Base-by-base conservation (phyloP, 2,797 vertebrate genomes). In the Coendou prehensilis region DNA sequence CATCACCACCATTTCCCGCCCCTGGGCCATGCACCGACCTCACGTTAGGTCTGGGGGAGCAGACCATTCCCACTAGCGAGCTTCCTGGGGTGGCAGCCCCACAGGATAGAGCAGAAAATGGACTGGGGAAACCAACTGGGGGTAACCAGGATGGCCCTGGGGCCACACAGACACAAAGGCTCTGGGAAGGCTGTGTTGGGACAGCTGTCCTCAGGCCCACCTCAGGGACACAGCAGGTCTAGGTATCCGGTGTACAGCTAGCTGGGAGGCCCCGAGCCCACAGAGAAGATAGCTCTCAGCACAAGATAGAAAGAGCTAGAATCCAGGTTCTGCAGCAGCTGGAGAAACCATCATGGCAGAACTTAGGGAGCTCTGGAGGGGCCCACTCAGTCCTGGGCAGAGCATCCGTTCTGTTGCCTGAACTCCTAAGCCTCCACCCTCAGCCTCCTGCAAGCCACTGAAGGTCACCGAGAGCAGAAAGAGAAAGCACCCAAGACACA, bases 261-360 rank as follows among this genome's bases (percentile, higher is more conserved):
- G 15, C 3, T 9, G 26, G 52, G 4, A 2, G 30, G 37, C 11
- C 9, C 23, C 30, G 14, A 20, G 17, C 9, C 52, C 47, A 56
- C 0, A 0, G 37, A 3, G 6, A 0, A 6, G 47, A 56, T 2
- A 9, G 37, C 8, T 4, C 41, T 83, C 1, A 47, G 47, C 10
- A 87, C n/a, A 82, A 20, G n/a, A 22, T 14, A 33, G 50, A 47
- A 75, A 1, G 17, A 91, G 22, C 18, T 57, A 9, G 9, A 37
- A 63, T 87, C 14, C 17, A 4, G 18, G 45, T 54, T 73, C 64
- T 28, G 0, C 0, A 52, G 83, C 9, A 76, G 79, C 18, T 9
- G 1, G 61, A 59, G 64, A 90, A 56, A 47, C 2, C 2, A 1
- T 11, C 5, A 69, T 22, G 23, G 57, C 23, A 20, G 28, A 26